Percentiles rank a stretch among this genome's conserved stretches.
Evolutionary conservation across 2,888 invertebrate species (phyloP).

Genomic region (Caenorhabditis zanzibari): DNA sequence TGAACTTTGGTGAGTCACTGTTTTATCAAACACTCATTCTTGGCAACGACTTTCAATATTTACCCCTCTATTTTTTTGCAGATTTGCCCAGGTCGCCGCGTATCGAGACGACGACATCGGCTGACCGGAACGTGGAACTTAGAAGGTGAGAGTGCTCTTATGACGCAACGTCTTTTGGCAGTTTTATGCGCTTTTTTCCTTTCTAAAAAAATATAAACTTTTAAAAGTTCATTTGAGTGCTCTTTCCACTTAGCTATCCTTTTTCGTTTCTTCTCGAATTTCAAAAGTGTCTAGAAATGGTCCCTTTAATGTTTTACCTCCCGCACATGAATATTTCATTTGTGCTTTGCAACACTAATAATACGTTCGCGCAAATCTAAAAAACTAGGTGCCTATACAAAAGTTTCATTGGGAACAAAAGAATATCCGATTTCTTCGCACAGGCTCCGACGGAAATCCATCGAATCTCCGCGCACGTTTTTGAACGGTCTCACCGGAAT

Average conservation of each 20-base stretch:
- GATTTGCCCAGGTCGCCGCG: conserved; percentile 68
- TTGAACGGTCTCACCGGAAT: conserved; percentile 62
- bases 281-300: conserved; percentile 13
- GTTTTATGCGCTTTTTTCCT: not conserved
- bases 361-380: not conserved
- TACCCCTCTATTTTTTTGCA: conserved; percentile 44
- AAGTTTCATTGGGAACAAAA: not conserved
- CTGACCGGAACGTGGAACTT: conserved; percentile 59
- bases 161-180: conserved; percentile 15
- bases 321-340: conserved; percentile 45
- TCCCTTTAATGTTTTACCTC: conserved; percentile 18
- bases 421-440: conserved; percentile 22
- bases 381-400: not conserved
- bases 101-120: conserved; percentile 46
- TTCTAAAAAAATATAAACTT: conserved; percentile 1
- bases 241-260: not conserved
- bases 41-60: conserved; percentile 25
- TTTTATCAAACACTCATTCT: conserved; percentile 12
- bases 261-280: conserved; percentile 24
- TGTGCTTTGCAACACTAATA: conserved; percentile 26
- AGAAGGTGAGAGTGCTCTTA: conserved; percentile 42
- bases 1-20: conserved; percentile 59
- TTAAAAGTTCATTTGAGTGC: conserved; percentile 3
- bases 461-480: conserved; percentile 67
- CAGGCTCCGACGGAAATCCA: conserved; percentile 65